A percentile compares a stretch with the other conserved stretches of the same genome.
Conservation (phyloP, 2,113 vertebrate species). For the Eulemur rufifrons region DNA sequence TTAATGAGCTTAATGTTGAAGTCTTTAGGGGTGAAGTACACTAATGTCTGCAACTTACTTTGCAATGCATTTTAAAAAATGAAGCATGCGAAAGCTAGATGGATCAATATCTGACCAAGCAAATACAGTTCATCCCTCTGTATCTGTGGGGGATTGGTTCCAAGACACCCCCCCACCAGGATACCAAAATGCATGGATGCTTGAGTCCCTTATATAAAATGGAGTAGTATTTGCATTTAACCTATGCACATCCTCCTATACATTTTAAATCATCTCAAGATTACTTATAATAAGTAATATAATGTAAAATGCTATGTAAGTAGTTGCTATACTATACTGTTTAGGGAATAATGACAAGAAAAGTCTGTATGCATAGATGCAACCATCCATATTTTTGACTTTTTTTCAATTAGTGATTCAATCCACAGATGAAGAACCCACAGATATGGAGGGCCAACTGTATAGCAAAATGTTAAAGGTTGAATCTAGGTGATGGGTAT, state of each 20-base stretch:
- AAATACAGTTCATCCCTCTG: background rate
- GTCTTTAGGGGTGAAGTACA: slow-evolving; percentile 20
- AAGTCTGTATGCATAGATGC: background rate
- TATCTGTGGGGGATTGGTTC: background rate
- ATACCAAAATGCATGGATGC: background rate
- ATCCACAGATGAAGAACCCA: background rate
- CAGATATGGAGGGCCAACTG: background rate
- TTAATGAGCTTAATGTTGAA: slow-evolving; percentile 24
- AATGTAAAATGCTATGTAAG: background rate
- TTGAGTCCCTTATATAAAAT: background rate
- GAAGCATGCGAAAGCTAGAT: background rate
- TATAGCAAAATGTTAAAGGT: background rate
- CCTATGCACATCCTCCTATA: background rate
- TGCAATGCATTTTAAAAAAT: background rate
- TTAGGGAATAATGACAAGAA: background rate
- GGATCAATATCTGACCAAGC: background rate
- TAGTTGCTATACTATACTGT: background rate
- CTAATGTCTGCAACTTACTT: slow-evolving; percentile 20
- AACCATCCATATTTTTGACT: background rate
- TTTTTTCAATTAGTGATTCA: background rate
- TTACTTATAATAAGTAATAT: background rate
- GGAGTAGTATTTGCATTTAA: background rate
- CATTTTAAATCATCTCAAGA: background rate
- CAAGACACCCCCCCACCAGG: background rate
- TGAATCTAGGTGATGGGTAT: background rate